phyloP scores from a whole-genome alignment of 2,113 vertebrate species.

The Siniperca chuatsi region DNA sequence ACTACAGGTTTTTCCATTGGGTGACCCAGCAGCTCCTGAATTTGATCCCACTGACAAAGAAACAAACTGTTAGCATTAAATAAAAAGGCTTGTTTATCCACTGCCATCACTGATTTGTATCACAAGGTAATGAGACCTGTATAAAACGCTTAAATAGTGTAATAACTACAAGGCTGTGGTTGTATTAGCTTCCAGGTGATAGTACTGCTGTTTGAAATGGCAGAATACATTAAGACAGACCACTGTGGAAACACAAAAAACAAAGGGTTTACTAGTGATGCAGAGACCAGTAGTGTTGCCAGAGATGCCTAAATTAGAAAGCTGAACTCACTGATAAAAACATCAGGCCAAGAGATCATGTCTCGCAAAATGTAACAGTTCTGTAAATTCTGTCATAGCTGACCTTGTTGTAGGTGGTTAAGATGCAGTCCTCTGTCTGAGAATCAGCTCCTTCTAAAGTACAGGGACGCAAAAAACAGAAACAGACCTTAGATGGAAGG shows the following conservation, averaged over 20 bases:
- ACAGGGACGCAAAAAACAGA: not conserved
- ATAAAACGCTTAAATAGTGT: not conserved
- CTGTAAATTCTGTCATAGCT: slow-evolving; percentile 37
- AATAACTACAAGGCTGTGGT: not conserved
- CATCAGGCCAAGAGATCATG: not conserved
- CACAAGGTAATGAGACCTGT: not conserved
- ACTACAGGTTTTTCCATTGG: slow-evolving; percentile 98
- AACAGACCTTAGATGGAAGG: not conserved
- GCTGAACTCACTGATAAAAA: not conserved
- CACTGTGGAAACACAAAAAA: not conserved
- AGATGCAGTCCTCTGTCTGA: slow-evolving; percentile 91
- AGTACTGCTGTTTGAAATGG: not conserved
- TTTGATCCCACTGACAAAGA: slow-evolving; percentile 92
- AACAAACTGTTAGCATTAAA: not conserved
- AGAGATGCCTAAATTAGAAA: not conserved
- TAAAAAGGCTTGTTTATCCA: not conserved
- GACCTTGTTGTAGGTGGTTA: slow-evolving; percentile 95
- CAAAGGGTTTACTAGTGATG: not conserved
- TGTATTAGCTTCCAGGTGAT: not conserved
- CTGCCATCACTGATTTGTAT: not conserved
- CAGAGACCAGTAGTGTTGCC: not conserved
- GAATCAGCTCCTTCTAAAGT: slow-evolving; percentile 87
- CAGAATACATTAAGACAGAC: not conserved
- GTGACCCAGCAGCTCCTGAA: slow-evolving; percentile 96
- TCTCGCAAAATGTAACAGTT: not conserved